A percentile compares a stretch with the other conserved stretches of the same genome.
phyloP scores from a whole-genome alignment of 2,888 invertebrate genomes.

The Acrocera orbiculus region DNA sequence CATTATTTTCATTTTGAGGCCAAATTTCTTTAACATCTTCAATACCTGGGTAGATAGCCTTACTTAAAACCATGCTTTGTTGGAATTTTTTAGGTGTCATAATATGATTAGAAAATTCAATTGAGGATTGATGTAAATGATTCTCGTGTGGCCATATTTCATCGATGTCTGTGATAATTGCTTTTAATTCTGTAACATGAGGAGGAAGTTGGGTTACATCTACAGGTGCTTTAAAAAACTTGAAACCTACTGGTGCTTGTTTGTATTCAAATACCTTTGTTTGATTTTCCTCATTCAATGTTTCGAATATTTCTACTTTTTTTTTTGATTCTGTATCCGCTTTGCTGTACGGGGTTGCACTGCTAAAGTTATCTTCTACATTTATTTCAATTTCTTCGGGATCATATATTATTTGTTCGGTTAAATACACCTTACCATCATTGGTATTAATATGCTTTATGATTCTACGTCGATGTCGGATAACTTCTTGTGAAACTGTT shows the following conservation, averaged over 20 bases:
- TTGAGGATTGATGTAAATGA: constrained; percentile 21
- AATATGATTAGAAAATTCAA: constrained; percentile 22
- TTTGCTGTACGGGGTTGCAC: no score
- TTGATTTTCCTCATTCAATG: constrained; percentile 12
- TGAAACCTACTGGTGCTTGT: constrained; percentile 31
- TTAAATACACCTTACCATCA: constrained; percentile 67
- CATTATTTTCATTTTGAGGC: constrained; percentile 25
- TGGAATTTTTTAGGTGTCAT: constrained; percentile 3
- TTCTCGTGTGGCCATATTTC: constrained; percentile 29
- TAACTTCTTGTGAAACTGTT: constrained; percentile 61
- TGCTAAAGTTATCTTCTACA: constrained; percentile 33
- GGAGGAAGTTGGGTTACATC: constrained; percentile 14
- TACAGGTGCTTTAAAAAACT: constrained; percentile 24
- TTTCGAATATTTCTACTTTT: constrained; percentile 2
- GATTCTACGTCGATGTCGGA: constrained; percentile 54
- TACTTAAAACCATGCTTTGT: constrained; percentile 4
- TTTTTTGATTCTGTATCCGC: neutral
- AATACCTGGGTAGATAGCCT: constrained; percentile 9
- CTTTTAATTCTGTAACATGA: constrained; percentile 12
- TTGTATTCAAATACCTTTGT: constrained; percentile 31
- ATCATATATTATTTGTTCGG: constrained; percentile 70
- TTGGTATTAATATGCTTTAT: constrained; percentile 59
- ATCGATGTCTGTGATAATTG: constrained; percentile 21
- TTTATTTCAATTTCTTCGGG: constrained; percentile 41
- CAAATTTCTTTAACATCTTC: constrained; percentile 18